phyloP scores from a whole-genome alignment of 2,113 vertebrate species.

The Phrynosoma blainvillii region DNA sequence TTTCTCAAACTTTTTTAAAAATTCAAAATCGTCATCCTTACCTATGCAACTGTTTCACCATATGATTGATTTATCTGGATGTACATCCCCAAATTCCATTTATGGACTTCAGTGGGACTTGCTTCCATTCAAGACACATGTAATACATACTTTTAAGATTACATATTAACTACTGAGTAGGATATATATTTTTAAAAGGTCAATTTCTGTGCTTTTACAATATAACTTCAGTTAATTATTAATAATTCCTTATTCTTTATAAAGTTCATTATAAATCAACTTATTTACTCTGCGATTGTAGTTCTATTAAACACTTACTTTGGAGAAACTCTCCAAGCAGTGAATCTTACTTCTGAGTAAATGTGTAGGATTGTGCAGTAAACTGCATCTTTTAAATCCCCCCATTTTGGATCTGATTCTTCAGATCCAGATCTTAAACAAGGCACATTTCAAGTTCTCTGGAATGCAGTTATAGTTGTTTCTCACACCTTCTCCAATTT shows the following conservation, averaged over 20 bases:
- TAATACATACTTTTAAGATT: not conserved
- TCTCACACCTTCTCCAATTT: not conserved
- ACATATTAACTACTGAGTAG: not conserved
- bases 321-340: not conserved
- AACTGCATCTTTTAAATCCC: not conserved
- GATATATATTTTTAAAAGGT: not conserved
- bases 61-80: not conserved
- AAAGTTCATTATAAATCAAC: not conserved
- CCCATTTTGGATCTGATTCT: not conserved
- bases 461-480: not conserved
- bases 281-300: not conserved
- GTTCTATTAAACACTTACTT: not conserved
- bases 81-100: not conserved
- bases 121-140: not conserved
- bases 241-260: not conserved
- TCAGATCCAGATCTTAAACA: not conserved
- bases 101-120: no score
- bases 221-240: not conserved
- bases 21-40: not conserved
- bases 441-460: not conserved
- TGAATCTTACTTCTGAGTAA: not conserved
- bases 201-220: not conserved
- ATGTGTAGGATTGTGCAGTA: not conserved
- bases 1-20: no score
- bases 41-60: not conserved